These are phyloP conservation scores for Tichodroma muraria DNA, from an alignment of 2,113 vertebrate species.

Conservation along the genomic window DNA sequence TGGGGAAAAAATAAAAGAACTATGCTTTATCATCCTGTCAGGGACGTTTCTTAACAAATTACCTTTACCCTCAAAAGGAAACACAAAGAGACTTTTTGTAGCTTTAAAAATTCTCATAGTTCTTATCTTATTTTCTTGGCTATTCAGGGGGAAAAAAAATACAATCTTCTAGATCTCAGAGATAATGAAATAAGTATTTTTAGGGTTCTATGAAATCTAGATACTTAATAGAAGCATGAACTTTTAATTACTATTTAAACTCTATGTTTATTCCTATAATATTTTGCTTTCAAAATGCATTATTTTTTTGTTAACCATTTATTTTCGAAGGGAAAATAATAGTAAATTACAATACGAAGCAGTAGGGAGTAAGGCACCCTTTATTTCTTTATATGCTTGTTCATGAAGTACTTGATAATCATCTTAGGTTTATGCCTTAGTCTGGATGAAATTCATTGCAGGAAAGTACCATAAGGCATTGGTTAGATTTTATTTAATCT, in stretches of 20 bases:
- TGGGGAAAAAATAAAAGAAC: slow-evolving; percentile 78
- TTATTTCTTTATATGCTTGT: background rate
- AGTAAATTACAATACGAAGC: background rate
- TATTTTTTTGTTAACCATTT: background rate
- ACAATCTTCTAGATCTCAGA: slow-evolving; percentile 7
- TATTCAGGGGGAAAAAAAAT: slow-evolving; percentile 62
- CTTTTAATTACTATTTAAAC: background rate
- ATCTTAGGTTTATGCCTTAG: background rate
- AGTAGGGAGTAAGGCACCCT: background rate
- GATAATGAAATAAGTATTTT: slow-evolving; percentile 22
- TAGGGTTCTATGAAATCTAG: slow-evolving; percentile 41
- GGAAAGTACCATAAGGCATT: background rate
- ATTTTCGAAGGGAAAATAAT: background rate
- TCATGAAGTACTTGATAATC: background rate
- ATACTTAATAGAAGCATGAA: slow-evolving; percentile 22
- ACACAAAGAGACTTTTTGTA: slow-evolving; percentile 77
- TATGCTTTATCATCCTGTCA: slow-evolving; percentile 91
- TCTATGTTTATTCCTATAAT: background rate
- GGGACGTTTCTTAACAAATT: slow-evolving; percentile 86
- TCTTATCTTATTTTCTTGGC: slow-evolving; percentile 65
- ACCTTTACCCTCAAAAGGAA: slow-evolving; percentile 80
- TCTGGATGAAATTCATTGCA: background rate
- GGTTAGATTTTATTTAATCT: background rate
- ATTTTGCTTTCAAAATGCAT: background rate
- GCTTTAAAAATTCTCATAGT: slow-evolving; percentile 74